Conservation (phyloP, 2,888 invertebrate genomes). For the Argynnis bischoffii region DNA sequence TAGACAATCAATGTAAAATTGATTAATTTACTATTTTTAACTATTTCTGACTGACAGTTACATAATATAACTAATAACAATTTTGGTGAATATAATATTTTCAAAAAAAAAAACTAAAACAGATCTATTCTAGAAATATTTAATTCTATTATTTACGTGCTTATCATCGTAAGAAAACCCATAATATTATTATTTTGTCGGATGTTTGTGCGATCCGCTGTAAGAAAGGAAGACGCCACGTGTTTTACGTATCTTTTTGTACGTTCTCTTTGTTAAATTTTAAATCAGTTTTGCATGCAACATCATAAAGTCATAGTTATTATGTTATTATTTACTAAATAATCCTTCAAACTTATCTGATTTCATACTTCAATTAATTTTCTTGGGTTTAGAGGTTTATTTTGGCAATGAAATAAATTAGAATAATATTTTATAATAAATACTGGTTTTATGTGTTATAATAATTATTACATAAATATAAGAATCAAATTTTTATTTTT, state of each 20-base stretch:
- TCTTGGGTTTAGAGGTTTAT: constrained; percentile 1
- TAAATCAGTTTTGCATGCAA: constrained; percentile 35
- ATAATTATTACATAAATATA: too few relatives aligned
- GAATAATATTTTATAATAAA: not conserved
- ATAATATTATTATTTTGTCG: constrained; percentile 47
- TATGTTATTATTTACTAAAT: constrained; percentile 16
- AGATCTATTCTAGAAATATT: not conserved
- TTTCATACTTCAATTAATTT: constrained; percentile 35
- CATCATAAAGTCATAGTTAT: constrained; percentile 39
- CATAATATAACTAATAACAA: too few relatives aligned
- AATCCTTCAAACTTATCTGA: constrained; percentile 40
- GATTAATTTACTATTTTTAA: too few relatives aligned
- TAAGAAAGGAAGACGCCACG: constrained; percentile 57
- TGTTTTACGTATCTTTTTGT: constrained; percentile 56
- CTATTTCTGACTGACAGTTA: too few relatives aligned
- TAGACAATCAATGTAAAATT: too few relatives aligned
- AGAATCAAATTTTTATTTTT: too few relatives aligned
- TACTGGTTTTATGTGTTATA: too few relatives aligned
- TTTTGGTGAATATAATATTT: too few relatives aligned
- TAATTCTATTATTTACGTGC: not conserved
- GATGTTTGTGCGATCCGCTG: constrained; percentile 67
- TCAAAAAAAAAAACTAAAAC: too few relatives aligned
- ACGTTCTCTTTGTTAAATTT: constrained; percentile 25
- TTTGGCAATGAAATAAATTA: not conserved
- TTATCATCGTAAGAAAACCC: constrained; percentile 2